These are phyloP conservation scores for Chelonus formosanus DNA, from an alignment of 2,888 invertebrate species.

Conservation along the genomic window DNA sequence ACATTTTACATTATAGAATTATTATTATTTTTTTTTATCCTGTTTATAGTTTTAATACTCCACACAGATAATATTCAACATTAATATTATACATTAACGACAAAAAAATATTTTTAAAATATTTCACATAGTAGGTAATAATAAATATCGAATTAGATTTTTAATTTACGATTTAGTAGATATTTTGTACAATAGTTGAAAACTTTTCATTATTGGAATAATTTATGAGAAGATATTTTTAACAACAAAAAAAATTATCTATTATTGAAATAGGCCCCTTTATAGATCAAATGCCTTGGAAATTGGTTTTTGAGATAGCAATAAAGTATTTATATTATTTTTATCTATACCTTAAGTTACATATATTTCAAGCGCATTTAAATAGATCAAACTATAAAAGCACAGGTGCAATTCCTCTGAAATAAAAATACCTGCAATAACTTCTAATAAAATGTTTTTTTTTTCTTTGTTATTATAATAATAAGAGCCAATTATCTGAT, in stretches of 20 bases:
- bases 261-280: neutral
- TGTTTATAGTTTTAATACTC: constrained; percentile 4
- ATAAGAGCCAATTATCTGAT: too few relatives aligned
- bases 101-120: neutral
- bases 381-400: too few relatives aligned
- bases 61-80: constrained; percentile 1
- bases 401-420: constrained; percentile 1
- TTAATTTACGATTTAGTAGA: too few relatives aligned
- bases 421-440: constrained; percentile 22
- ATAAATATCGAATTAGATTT: too few relatives aligned
- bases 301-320: constrained; percentile 2
- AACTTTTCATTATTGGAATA: too few relatives aligned
- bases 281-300: constrained; percentile 5
- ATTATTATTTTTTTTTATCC: constrained; percentile 2
- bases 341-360: too few relatives aligned
- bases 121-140: neutral
- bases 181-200: too few relatives aligned
- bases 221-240: too few relatives aligned
- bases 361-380: too few relatives aligned
- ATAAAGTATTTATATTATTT: constrained; percentile 4
- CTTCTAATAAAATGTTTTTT: constrained; percentile 22
- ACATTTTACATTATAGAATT: constrained; percentile 3
- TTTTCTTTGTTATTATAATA: neutral
- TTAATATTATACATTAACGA: neutral
- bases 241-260: too few relatives aligned